These are phyloP conservation scores for Geodia barretti DNA, from an alignment of 37 sponge, comb jelly and placozoan species.

Conservation along the genomic window DNA sequence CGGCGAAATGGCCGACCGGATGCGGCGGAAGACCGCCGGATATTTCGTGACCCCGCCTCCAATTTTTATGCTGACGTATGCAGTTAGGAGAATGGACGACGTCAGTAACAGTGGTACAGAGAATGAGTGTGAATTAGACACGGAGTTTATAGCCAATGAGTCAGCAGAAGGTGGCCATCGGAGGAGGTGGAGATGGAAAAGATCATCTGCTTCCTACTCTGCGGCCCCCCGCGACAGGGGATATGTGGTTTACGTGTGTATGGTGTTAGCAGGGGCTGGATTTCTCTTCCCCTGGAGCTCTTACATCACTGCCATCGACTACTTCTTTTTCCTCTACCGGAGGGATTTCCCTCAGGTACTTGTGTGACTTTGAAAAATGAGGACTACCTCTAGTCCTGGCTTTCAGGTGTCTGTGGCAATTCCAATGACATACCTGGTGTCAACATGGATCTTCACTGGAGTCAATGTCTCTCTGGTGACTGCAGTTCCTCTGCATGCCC, in stretches of 20 bases:
- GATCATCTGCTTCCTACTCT: background rate
- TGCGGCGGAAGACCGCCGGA: no score
- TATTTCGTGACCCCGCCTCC: no score
- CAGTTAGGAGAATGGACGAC: no score
- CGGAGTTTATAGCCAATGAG: background rate
- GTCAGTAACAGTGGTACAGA: no score
- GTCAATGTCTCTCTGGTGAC: conserved; percentile 59
- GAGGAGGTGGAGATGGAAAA: background rate
- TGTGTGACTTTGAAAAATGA: no score
- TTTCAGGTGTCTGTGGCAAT: conserved; percentile 36
- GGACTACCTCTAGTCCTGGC: no score
- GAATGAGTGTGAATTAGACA: conserved; percentile 3
- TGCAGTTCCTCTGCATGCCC: conserved; percentile 44
- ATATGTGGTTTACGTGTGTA: conserved; percentile 58
- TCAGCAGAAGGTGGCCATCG: background rate
- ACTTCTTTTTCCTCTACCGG: conserved; percentile 78
- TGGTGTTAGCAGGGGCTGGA: conserved; percentile 76
- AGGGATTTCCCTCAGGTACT: conserved; percentile 41
- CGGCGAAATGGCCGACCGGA: no score
- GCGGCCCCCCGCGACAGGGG: conserved; percentile 56
- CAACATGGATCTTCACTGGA: conserved; percentile 37
- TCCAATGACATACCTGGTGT: conserved; percentile 62
- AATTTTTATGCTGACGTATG: no score
- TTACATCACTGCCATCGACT: conserved; percentile 84
- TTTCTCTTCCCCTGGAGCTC: conserved; percentile 85